Evolutionary conservation across 1,140 invertebrate genomes (phyloP).

Genomic region (Theocolax elegans): DNA sequence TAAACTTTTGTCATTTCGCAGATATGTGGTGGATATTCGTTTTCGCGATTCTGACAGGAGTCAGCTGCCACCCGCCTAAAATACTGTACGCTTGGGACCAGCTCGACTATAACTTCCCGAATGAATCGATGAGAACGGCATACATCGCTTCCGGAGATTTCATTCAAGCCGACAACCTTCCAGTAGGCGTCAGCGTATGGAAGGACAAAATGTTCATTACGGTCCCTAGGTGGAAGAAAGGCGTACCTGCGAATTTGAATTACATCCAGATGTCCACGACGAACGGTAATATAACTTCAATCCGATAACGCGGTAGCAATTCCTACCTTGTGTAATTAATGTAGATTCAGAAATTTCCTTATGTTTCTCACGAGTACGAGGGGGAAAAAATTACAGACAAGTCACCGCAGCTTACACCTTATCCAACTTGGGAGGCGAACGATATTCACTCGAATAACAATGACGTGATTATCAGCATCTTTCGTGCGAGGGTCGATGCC

Average conservation of each 20-base stretch:
- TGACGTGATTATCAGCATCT: slow-evolving; percentile 75
- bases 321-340: slow-evolving; percentile 3
- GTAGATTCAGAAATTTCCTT: slow-evolving; percentile 16
- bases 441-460: slow-evolving; percentile 59
- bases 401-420: slow-evolving; percentile 75
- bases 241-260: slow-evolving; percentile 78
- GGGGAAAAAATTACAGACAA: slow-evolving; percentile 54
- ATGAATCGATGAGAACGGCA: slow-evolving; percentile 69
- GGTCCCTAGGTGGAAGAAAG: slow-evolving; percentile 80
- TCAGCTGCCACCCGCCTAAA: slow-evolving; percentile 57
- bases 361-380: background rate
- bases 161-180: slow-evolving; percentile 77
- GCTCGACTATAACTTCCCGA: slow-evolving; percentile 77
- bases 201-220: slow-evolving; percentile 82
- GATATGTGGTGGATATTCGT: slow-evolving; percentile 33
- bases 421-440: slow-evolving; percentile 77
- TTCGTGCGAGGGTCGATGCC: slow-evolving; percentile 74
- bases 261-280: slow-evolving; percentile 69
- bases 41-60: slow-evolving; percentile 44
- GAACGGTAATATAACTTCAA: slow-evolving; percentile 41
- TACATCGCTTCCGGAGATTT: slow-evolving; percentile 74
- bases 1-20: slow-evolving; percentile 22
- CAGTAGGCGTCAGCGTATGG: slow-evolving; percentile 79
- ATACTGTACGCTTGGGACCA: slow-evolving; percentile 76
- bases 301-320: background rate